These are phyloP conservation scores for Falco peregrinus DNA, from an alignment of 2,797 vertebrate genomes.

Conservation along the genomic window DNA sequence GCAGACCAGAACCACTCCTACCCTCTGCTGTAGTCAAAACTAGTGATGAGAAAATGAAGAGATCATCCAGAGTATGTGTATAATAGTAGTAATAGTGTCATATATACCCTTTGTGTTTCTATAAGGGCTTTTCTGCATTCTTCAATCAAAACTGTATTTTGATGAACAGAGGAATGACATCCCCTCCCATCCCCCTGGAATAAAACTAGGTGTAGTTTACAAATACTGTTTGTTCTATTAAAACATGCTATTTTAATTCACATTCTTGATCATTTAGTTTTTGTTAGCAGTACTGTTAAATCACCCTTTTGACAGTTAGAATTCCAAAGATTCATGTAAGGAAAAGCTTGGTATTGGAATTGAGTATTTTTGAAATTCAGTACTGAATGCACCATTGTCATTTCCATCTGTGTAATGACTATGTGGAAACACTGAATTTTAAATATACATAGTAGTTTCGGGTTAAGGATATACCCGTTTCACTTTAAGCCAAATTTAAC, in stretches of 20 bases:
- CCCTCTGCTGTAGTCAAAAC: background rate
- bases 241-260: background rate
- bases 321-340: background rate
- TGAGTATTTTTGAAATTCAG: background rate
- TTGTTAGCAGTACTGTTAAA: background rate
- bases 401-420: background rate
- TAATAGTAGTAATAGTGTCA: background rate
- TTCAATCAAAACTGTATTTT: background rate
- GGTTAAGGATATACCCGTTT: background rate
- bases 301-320: background rate
- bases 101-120: background rate
- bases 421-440: background rate
- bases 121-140: background rate
- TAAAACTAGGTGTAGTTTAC: background rate
- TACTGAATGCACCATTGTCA: background rate
- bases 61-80: background rate
- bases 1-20: background rate
- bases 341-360: background rate
- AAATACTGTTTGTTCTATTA: background rate
- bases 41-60: background rate
- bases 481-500: background rate
- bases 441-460: background rate
- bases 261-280: background rate
- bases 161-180: background rate
- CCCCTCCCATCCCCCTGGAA: background rate